These are phyloP conservation scores for Criorhina ranunculi DNA, from an alignment of 2,888 invertebrate species.

Conservation along the genomic window DNA sequence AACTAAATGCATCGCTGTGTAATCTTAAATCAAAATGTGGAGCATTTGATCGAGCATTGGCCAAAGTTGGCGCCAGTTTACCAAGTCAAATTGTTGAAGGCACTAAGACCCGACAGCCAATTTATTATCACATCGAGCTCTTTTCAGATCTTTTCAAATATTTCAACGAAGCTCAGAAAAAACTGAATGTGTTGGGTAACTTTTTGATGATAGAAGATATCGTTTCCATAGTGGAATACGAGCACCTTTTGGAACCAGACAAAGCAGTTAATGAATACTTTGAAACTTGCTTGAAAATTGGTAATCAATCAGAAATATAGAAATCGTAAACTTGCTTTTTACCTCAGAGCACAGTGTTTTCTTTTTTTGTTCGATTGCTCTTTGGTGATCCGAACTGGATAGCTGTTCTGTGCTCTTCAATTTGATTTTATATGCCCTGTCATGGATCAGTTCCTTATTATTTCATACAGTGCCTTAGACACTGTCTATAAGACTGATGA, in stretches of 20 bases:
- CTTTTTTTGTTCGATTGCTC: too few relatives aligned
- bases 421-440: too few relatives aligned
- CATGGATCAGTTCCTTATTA: too few relatives aligned
- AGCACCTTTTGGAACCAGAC: constrained; percentile 29
- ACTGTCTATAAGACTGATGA: too few relatives aligned
- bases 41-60: constrained; percentile 37
- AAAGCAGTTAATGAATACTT: constrained; percentile 32
- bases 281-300: not conserved
- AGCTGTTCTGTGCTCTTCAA: too few relatives aligned
- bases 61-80: constrained; percentile 19
- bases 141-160: constrained; percentile 40
- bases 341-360: too few relatives aligned
- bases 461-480: too few relatives aligned
- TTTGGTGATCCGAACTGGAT: too few relatives aligned
- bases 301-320: not conserved
- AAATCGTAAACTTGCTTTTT: too few relatives aligned
- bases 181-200: constrained; percentile 9
- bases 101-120: constrained; percentile 30
- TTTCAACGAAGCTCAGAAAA: constrained; percentile 19
- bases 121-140: constrained; percentile 56
- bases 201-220: constrained; percentile 49
- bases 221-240: constrained; percentile 45
- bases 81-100: constrained; percentile 52
- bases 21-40: constrained; percentile 17
- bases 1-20: constrained; percentile 29